A percentile compares a stretch with the other conserved stretches of the same genome.
These are phyloP conservation scores for Ammodytes marinus DNA, from an alignment of 2,113 vertebrate species.

Conservation along the genomic window DNA sequence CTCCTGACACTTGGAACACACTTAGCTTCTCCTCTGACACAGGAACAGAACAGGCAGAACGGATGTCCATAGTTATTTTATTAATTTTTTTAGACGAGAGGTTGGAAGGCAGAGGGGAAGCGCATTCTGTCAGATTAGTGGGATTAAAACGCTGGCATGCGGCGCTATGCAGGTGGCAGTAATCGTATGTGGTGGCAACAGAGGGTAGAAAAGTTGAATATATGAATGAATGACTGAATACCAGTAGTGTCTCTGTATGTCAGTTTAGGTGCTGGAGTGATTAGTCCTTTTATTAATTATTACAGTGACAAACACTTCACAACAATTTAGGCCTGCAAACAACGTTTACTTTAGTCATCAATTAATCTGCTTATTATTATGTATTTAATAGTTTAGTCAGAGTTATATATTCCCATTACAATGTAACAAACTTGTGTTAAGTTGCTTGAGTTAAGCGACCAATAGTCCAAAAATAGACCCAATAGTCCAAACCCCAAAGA, in stretches of 20 bases:
- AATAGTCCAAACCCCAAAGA: not conserved
- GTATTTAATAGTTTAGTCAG: no score
- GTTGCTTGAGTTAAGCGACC: not conserved
- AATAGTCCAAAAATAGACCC: not conserved
- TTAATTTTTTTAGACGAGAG: conserved; percentile 23
- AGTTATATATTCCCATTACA: not conserved
- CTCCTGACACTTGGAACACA: conserved; percentile 55
- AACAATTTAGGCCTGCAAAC: no score
- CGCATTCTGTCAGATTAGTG: conserved; percentile 61
- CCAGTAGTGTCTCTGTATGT: not conserved
- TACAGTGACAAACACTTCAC: not conserved
- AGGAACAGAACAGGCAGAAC: conserved; percentile 27
- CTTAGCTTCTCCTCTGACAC: conserved; percentile 61
- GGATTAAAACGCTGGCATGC: conserved; percentile 57
- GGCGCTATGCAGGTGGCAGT: conserved; percentile 30
- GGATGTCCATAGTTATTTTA: conserved; percentile 35
- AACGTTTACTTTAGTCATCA: no score
- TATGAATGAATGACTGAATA: not conserved
- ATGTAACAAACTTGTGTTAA: not conserved
- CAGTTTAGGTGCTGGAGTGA: no score
- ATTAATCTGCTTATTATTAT: no score
- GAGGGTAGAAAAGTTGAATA: not conserved
- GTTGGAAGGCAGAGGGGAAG: conserved; percentile 55
- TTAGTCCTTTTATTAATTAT: not conserved
- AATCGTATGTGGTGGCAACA: conserved; percentile 30